Percentiles rank a stretch among this genome's conserved stretches.
phyloP scores from a whole-genome alignment of 2,797 vertebrate species.

The Menidia menidia region DNA sequence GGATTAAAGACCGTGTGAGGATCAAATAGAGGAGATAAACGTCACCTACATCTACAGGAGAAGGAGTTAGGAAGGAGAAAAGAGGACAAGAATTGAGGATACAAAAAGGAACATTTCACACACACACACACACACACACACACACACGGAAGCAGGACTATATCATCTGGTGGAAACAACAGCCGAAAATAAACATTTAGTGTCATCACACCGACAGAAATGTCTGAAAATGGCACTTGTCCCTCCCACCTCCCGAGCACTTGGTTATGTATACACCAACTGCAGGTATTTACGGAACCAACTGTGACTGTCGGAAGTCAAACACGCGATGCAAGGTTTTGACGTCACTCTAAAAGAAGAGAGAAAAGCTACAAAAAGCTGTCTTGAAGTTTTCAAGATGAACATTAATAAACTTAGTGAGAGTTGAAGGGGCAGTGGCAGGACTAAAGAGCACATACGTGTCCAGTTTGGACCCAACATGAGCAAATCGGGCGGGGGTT shows the following conservation, averaged over 20 bases:
- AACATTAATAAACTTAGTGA: neutral
- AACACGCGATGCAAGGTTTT: slow-evolving; percentile 25
- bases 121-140: neutral
- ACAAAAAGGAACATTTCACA: neutral
- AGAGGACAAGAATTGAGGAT: too few relatives aligned
- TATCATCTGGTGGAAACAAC: neutral
- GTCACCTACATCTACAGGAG: neutral
- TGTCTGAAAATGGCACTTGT: slow-evolving; percentile 20
- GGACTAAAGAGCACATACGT: too few relatives aligned
- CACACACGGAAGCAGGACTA: neutral
- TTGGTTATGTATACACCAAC: slow-evolving; percentile 25
- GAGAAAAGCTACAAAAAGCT: too few relatives aligned
- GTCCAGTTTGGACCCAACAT: slow-evolving; percentile 37
- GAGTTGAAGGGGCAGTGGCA: too few relatives aligned
- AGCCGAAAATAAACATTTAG: slow-evolving; percentile 1
- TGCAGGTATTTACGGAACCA: slow-evolving; percentile 56
- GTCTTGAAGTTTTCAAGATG: neutral
- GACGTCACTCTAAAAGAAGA: slow-evolving; percentile 10
- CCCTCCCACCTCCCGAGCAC: slow-evolving; percentile 17
- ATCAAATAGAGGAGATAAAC: neutral
- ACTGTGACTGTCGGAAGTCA: slow-evolving; percentile 14
- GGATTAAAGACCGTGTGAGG: neutral
- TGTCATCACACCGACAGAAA: slow-evolving; percentile 1
- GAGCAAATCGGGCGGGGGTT: slow-evolving; percentile 13
- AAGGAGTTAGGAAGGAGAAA: neutral